These are phyloP conservation scores for Azorinus chamasolen DNA, from an alignment of 2,888 invertebrate species.

Conservation along the genomic window DNA sequence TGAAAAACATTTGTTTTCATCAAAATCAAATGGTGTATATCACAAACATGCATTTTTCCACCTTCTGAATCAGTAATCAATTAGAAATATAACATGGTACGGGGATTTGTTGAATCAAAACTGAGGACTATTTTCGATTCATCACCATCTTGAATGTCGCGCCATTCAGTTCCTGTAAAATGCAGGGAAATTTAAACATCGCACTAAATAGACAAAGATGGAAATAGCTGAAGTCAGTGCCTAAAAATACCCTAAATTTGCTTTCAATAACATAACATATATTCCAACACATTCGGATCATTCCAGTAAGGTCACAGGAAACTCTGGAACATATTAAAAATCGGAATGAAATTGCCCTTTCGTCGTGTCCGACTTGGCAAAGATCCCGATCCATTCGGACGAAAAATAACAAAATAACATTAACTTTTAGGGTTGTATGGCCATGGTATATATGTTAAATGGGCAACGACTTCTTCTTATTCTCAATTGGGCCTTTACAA, in stretches of 20 bases:
- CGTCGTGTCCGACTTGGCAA: conserved; percentile 52
- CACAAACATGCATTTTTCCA: too few relatives aligned
- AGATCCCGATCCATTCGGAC: conserved; percentile 18
- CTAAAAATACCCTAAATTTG: background rate
- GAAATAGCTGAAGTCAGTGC: background rate
- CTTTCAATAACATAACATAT: too few relatives aligned
- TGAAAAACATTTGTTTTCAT: too few relatives aligned
- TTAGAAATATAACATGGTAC: too few relatives aligned
- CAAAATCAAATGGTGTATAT: too few relatives aligned
- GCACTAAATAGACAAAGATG: conserved; percentile 7
- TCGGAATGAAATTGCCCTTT: conserved; percentile 12
- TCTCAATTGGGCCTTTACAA: conserved; percentile 11
- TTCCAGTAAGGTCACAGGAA: too few relatives aligned
- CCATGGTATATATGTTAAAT: background rate
- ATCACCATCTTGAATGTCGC: conserved; percentile 72
- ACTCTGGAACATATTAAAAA: too few relatives aligned
- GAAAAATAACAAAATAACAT: conserved; percentile 39
- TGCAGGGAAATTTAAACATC: conserved; percentile 83
- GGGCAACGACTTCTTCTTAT: conserved; percentile 9
- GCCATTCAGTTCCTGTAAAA: conserved; percentile 75
- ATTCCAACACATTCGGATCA: too few relatives aligned
- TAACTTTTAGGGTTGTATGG: background rate
- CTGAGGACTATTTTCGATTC: too few relatives aligned
- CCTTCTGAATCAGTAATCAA: too few relatives aligned
- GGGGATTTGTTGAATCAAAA: too few relatives aligned